Percentiles rank a stretch among this genome's conserved stretches.
Conservation (phyloP, 1,140 invertebrate species). For the Lutraria rhynchaena region DNA sequence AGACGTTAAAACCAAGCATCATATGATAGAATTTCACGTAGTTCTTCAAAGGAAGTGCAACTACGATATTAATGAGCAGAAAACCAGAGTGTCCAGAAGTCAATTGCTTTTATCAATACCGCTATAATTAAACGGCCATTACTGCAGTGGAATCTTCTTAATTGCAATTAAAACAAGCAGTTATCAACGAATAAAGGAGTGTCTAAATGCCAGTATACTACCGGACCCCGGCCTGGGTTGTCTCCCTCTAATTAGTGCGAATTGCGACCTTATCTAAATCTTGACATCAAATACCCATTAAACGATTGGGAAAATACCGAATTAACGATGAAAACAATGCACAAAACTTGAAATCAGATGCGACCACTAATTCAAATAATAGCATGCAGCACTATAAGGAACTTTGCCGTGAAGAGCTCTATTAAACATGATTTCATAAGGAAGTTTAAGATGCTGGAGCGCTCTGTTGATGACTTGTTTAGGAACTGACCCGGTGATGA, state of each 20-base stretch:
- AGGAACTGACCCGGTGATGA: no score
- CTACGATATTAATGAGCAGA: no score
- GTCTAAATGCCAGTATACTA: constrained; percentile 3
- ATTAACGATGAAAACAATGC: constrained; percentile 6
- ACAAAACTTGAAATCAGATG: not conserved
- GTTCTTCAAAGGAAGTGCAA: no score
- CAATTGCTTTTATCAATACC: not conserved
- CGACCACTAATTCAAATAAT: no score
- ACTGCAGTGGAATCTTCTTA: constrained; percentile 17
- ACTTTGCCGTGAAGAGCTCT: no score
- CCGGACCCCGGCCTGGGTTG: constrained; percentile 15
- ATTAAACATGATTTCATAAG: no score
- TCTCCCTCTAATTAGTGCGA: constrained; percentile 37
- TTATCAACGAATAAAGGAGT: constrained; percentile 18
- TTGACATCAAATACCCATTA: constrained; percentile 18
- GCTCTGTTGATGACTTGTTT: no score
- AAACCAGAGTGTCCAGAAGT: constrained; percentile 5
- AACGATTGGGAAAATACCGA: not conserved
- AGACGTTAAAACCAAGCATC: no score
- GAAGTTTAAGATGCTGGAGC: no score
- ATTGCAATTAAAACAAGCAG: constrained; percentile 29
- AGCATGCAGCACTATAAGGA: no score
- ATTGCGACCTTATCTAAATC: constrained; percentile 25
- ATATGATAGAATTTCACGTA: no score
- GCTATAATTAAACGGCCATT: constrained; percentile 28